Evolutionary conservation across 1,140 invertebrate species (phyloP), one percentile per base, ranked within the genome.

Genomic region (Conus betulinus): DNA sequence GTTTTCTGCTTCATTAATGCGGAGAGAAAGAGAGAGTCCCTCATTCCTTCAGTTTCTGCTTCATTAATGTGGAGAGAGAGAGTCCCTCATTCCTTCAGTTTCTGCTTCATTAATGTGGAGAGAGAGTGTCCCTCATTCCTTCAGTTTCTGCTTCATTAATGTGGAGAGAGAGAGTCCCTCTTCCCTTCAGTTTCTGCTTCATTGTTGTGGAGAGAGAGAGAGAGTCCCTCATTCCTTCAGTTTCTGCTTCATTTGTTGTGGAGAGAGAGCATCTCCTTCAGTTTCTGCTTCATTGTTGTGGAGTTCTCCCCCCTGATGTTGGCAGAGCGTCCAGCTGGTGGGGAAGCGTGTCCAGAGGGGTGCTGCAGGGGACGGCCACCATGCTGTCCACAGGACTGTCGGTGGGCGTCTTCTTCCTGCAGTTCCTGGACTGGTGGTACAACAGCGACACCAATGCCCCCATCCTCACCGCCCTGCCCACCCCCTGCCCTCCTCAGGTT

Each of bases 351-450:
- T 25, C 88, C 10, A 89, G 87, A 39, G 89, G 88, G 84, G 63
- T 88, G 83, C 79, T 91, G 74, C 89, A 88, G 27, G 74, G 90
- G 0, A 89, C 90, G 51, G 93, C 92, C 27, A 88, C 91, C 0
- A 88, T 90, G 15, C 60, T 97, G 63, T 95, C 96, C 51, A 95
- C 95, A 81, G 95, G 95, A 53, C 93, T 97, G 76, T 97, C 97
- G 93, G 92, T 97, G n/a, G 96, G 96, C 27, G 97, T 97, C 23
- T 97, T 97, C 93, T 96, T 97, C 88, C 94, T 97, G 53, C 97
- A 97, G 92, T 97, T 97, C 94, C 91, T 97, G 4, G 96, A 97
- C 86, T 96, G 96, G 95, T 97, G 97, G 97, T 96, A 96, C 92
- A 93, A 95, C 20, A 93, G 90, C 92, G 92, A 94, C 88, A 83